A percentile compares a stretch with the other conserved stretches of the same genome.
Evolutionary conservation across 2,113 vertebrate genomes (phyloP).

Genomic region (Stercorarius parasiticus): DNA sequence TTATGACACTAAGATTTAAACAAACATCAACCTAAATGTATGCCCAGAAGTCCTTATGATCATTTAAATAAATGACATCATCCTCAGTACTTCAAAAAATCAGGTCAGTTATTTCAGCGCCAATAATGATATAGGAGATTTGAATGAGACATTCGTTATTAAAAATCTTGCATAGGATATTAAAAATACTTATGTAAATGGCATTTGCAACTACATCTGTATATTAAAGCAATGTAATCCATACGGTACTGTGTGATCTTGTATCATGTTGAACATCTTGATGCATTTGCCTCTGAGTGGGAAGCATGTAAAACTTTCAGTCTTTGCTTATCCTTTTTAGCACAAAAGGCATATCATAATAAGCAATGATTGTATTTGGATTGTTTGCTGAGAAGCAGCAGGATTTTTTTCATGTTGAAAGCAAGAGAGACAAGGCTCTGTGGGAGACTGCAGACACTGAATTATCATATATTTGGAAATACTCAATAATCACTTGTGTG

Average conservation of each 20-base stretch:
- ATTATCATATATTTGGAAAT: conserved; percentile 50
- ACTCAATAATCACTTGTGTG: conserved; percentile 13
- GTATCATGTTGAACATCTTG: not conserved
- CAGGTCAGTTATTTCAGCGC: not conserved
- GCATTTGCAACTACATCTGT: not conserved
- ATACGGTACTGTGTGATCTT: not conserved
- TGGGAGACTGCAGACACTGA: conserved; percentile 1
- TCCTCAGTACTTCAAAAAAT: not conserved
- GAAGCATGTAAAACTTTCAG: conserved; percentile 1
- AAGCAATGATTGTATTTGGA: not conserved
- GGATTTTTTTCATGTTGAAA: conserved; percentile 41
- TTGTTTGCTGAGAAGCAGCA: conserved; percentile 51
- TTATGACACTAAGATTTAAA: not conserved
- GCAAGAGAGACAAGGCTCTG: conserved; percentile 16
- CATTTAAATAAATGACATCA: not conserved
- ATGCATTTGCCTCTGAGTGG: not conserved
- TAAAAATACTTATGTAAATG: not conserved
- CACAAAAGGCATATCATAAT: conserved; percentile 16
- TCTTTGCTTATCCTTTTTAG: not conserved
- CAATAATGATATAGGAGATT: not conserved
- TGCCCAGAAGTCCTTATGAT: not conserved
- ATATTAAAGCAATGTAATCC: not conserved
- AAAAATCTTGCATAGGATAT: not conserved
- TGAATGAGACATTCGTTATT: not conserved
- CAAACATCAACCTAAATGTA: not conserved